These are phyloP conservation scores for Aptenodytes patagonicus DNA, from an alignment of 2,113 vertebrate species.

Conservation along the genomic window DNA sequence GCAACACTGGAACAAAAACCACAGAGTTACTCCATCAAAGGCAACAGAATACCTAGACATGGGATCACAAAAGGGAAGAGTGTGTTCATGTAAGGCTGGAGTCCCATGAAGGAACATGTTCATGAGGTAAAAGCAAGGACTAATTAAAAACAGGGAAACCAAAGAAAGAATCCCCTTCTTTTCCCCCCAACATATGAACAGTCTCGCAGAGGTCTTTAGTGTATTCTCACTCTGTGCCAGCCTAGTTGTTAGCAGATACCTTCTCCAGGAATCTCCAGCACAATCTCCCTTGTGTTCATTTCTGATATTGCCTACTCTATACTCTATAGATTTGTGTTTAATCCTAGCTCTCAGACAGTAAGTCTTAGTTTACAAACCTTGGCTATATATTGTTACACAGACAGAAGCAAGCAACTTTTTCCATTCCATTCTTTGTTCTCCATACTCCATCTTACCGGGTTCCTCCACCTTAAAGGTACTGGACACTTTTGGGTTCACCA, in stretches of 20 bases:
- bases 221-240: not conserved
- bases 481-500: conserved; percentile 10
- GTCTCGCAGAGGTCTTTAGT: not conserved
- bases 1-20: conserved; percentile 18
- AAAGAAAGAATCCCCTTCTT: not conserved
- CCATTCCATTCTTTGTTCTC: not conserved
- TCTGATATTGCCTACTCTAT: not conserved
- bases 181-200: fast-evolving
- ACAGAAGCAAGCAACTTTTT: not conserved
- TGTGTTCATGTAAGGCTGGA: not conserved
- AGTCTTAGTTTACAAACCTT: not conserved
- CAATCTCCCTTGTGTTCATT: not conserved
- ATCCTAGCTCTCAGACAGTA: not conserved
- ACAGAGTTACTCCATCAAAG: not conserved
- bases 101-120: not conserved
- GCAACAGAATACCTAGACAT: not conserved
- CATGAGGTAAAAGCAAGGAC: not conserved
- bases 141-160: not conserved
- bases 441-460: conserved; percentile 22
- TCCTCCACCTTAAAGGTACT: conserved; percentile 67
- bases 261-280: not conserved
- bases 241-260: not conserved
- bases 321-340: not conserved
- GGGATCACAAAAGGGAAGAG: not conserved
- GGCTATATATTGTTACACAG: not conserved